Evolutionary conservation across 1,140 invertebrate genomes (phyloP).

Genomic region (Phocides pigmalion): DNA sequence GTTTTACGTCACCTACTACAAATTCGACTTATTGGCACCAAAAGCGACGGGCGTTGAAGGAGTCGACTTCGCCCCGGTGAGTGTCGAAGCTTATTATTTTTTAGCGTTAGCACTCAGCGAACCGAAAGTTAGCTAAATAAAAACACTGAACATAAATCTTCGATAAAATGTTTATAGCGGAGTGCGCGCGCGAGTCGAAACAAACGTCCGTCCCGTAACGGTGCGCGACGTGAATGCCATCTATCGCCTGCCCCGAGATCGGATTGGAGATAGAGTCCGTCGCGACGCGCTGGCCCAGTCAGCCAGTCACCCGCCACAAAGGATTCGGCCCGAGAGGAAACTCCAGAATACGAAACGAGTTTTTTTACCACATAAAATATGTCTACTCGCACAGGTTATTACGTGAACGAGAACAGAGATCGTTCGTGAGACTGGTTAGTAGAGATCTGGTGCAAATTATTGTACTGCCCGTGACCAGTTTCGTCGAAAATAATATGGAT

Average conservation of each 20-base stretch:
- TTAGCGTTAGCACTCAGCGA: constrained; percentile 43
- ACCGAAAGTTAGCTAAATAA: constrained; percentile 43
- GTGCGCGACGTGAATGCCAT: constrained; percentile 74
- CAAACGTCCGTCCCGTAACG: constrained; percentile 59
- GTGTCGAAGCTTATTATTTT: constrained; percentile 35
- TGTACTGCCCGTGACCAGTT: too few species aligned
- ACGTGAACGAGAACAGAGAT: constrained; percentile 43
- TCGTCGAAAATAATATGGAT: too few species aligned
- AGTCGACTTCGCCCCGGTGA: constrained; percentile 3
- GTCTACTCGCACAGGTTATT: constrained; percentile 46
- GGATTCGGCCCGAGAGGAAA: constrained; percentile 46
- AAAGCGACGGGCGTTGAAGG: constrained; percentile 35
- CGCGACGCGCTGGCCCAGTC: constrained; percentile 30
- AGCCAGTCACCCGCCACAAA: constrained; percentile 49
- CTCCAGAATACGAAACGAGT: constrained; percentile 53
- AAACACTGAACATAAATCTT: constrained; percentile 59
- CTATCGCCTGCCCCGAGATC: constrained; percentile 49
- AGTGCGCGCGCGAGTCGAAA: constrained; percentile 40
- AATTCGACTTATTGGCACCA: constrained; percentile 49
- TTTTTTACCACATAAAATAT: constrained; percentile 41
- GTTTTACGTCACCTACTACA: constrained; percentile 53
- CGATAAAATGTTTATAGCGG: constrained; percentile 48
- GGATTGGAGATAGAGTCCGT: constrained; percentile 24
- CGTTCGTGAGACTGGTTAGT: neutral
- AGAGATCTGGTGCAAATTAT: neutral